These are phyloP conservation scores for Anolis carolinensis DNA, from an alignment of 2,113 vertebrate genomes.

Conservation along the genomic window DNA sequence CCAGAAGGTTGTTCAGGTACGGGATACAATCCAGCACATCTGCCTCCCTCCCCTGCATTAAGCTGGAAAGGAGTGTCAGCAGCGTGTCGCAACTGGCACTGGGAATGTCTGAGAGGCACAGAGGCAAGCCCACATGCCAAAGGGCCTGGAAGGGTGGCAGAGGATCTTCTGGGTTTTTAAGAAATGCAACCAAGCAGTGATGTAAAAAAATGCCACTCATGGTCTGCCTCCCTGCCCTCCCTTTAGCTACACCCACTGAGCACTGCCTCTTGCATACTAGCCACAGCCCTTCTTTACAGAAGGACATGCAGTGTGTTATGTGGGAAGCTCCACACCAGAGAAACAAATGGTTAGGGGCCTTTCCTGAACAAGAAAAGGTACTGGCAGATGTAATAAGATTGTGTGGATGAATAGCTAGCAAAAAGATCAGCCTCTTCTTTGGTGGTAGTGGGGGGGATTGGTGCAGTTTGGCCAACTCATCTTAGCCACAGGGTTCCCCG, in stretches of 20 bases:
- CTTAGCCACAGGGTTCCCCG: no score
- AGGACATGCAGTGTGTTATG: neutral
- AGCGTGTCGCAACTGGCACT: neutral
- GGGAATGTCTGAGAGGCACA: neutral
- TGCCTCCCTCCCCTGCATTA: neutral
- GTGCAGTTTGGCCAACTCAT: no score
- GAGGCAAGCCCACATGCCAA: neutral
- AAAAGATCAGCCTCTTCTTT: no score
- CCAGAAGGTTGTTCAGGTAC: neutral
- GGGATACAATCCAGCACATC: neutral
- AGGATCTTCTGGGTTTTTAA: neutral
- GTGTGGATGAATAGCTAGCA: neutral
- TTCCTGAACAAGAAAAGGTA: neutral
- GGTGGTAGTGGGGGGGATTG: no score
- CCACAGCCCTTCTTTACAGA: neutral
- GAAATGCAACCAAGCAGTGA: neutral
- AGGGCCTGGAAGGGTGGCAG: neutral
- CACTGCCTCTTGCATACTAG: neutral
- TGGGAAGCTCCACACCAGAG: neutral
- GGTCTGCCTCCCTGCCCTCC: neutral
- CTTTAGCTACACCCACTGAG: neutral
- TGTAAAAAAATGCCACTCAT: neutral
- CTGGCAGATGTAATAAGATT: neutral
- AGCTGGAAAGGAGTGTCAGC: neutral
- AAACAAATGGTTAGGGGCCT: neutral